Conservation (phyloP, 1,140 invertebrate species). For the Papilio helenus region DNA sequence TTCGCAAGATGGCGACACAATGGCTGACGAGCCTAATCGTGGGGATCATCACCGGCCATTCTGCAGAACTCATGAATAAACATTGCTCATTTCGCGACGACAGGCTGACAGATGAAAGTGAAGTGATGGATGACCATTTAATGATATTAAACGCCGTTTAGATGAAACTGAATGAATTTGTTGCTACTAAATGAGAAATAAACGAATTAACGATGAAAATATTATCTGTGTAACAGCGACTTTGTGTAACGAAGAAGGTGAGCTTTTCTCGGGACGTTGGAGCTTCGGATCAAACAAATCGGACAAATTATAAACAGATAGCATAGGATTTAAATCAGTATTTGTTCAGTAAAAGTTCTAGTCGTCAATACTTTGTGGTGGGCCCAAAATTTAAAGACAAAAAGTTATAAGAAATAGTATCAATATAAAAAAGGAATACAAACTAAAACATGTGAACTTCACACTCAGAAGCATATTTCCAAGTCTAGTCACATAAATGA, state of each 20-base stretch:
- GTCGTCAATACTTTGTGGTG: too few relatives aligned
- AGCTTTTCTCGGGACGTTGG: neutral
- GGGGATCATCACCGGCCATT: conserved; percentile 30
- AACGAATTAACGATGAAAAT: neutral
- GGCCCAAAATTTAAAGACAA: too few relatives aligned
- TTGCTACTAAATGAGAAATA: neutral
- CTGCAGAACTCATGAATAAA: conserved; percentile 32
- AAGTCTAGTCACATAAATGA: too few relatives aligned
- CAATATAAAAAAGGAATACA: too few relatives aligned
- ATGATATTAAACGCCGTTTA: conserved; percentile 13
- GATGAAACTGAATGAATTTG: neutral
- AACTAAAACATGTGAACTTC: too few relatives aligned
- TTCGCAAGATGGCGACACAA: conserved; percentile 7
- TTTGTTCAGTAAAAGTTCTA: too few relatives aligned
- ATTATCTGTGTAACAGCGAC: neutral
- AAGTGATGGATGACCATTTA: conserved; percentile 21
- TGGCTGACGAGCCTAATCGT: conserved; percentile 11
- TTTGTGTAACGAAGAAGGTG: neutral
- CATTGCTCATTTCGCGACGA: conserved; percentile 28
- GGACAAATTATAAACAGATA: too few relatives aligned
- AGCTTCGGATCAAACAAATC: too few relatives aligned
- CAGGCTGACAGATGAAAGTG: conserved; percentile 16
- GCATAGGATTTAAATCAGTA: too few relatives aligned
- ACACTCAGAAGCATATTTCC: too few relatives aligned
- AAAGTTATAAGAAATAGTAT: too few relatives aligned